Evolutionary conservation across 2,113 vertebrate species (phyloP).

Genomic region (Atractosteus spatula): DNA sequence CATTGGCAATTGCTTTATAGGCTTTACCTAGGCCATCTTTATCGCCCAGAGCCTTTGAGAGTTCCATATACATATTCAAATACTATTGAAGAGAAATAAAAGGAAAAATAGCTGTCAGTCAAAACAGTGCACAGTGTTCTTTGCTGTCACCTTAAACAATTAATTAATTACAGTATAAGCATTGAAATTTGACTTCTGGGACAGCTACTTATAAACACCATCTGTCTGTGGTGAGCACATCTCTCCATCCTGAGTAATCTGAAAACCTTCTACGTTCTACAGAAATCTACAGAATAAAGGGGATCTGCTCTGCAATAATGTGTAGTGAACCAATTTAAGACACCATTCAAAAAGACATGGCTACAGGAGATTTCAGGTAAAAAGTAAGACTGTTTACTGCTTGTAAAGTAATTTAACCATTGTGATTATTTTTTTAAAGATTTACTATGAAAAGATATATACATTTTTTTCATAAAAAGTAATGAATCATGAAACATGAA

Average conservation of each 20-base stretch:
- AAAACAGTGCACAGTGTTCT: not conserved
- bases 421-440: too few relatives aligned
- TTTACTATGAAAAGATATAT: too few relatives aligned
- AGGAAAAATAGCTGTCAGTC: not conserved
- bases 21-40: constrained; percentile 31
- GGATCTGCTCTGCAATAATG: too few relatives aligned
- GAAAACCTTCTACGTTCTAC: not conserved
- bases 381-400: too few relatives aligned
- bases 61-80: constrained; percentile 42
- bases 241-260: not conserved
- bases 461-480: too few relatives aligned
- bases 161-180: constrained; percentile 16
- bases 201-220: constrained; percentile 2
- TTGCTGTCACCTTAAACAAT: constrained; percentile 6
- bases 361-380: too few relatives aligned
- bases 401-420: too few relatives aligned
- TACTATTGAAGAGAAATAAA: constrained; percentile 37
- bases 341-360: too few relatives aligned
- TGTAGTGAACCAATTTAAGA: too few relatives aligned
- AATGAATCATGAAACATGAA: too few relatives aligned
- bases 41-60: constrained; percentile 36
- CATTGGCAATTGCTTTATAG: constrained; percentile 49
- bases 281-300: too few relatives aligned
- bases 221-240: not conserved
- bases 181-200: not conserved